phyloP scores from a whole-genome alignment of 2,113 vertebrate genomes.

The Halichoeres trimaculatus region DNA sequence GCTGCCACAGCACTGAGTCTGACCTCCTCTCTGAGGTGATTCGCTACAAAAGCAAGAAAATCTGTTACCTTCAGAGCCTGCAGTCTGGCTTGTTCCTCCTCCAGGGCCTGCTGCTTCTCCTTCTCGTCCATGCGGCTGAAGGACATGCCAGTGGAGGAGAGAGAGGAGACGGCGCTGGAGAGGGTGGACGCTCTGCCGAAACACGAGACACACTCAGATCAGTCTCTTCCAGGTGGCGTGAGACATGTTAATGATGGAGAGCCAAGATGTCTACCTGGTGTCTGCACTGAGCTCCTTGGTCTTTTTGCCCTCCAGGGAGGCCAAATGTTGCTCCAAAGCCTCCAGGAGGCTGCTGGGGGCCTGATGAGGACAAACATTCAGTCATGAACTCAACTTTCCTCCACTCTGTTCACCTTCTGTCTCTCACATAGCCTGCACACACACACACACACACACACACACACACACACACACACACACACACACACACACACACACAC shows the following conservation, averaged over 20 bases:
- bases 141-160: constrained; percentile 92
- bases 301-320: constrained; percentile 94
- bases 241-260: not conserved
- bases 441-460: constrained; percentile 31
- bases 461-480: constrained; percentile 10
- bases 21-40: not conserved
- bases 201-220: too few species aligned
- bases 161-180: constrained; percentile 90
- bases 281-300: constrained; percentile 90
- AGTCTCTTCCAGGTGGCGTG: not conserved
- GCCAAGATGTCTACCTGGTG: constrained; percentile 83
- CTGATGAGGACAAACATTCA: constrained; percentile 68
- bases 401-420: not conserved
- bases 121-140: constrained; percentile 93
- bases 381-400: not conserved
- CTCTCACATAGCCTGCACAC: not conserved
- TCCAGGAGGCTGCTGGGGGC: constrained; percentile 94
- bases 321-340: constrained; percentile 94
- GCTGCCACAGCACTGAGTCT: not conserved
- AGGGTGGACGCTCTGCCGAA: constrained; percentile 88
- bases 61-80: constrained; percentile 89
- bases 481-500: constrained; percentile 18
- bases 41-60: not conserved
- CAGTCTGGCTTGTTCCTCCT: constrained; percentile 91
- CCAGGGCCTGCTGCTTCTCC: constrained; percentile 91